Percentiles rank a stretch among this genome's conserved stretches.
Evolutionary conservation across 2,113 vertebrate genomes (phyloP).

Genomic region (Crotalus viridis): DNA sequence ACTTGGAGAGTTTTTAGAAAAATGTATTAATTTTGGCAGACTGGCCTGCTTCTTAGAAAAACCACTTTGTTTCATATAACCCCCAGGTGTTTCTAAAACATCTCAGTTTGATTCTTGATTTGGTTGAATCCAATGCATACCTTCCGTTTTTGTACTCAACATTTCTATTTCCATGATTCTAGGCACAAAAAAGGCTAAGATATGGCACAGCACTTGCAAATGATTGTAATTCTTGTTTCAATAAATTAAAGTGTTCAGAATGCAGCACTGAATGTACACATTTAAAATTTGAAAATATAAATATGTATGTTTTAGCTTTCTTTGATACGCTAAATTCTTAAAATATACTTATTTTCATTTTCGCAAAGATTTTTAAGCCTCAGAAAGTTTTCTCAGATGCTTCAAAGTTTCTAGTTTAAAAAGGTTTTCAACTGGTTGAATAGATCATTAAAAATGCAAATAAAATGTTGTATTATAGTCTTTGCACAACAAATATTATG

Average conservation of each 20-base stretch:
- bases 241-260: neutral
- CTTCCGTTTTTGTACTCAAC: neutral
- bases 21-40: neutral
- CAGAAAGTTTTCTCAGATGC: neutral
- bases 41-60: neutral
- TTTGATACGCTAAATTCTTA: neutral
- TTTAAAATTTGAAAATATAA: neutral
- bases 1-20: neutral
- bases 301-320: neutral
- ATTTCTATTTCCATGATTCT: neutral
- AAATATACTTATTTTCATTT: neutral
- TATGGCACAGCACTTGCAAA: neutral
- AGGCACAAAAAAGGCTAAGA: neutral
- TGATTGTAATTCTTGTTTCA: neutral
- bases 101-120: neutral
- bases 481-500: neutral
- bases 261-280: neutral
- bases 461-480: neutral
- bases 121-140: neutral
- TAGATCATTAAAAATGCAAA: neutral
- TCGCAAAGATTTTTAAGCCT: neutral
- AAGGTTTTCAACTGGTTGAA: neutral
- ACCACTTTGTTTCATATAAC: neutral
- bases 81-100: neutral
- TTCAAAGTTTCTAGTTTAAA: neutral